Evolutionary conservation across 37 sponge, comb jelly and placozoan genomes (phyloP).

Genomic region (Cliona cf. orientalis): DNA sequence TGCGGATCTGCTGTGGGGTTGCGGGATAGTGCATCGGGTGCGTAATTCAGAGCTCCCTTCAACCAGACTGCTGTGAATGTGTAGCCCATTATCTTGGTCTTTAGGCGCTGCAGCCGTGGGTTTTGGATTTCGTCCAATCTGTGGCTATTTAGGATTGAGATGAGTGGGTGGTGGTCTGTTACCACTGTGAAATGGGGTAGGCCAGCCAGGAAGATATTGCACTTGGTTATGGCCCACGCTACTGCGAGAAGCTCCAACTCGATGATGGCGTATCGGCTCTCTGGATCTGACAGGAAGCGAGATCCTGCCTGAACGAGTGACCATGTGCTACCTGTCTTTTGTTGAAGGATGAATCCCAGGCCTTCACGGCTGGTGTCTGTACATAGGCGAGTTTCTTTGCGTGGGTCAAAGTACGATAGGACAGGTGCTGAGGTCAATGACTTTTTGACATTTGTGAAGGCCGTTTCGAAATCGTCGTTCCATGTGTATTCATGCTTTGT

Average conservation of each 20-base stretch:
- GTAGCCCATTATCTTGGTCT: too few species aligned
- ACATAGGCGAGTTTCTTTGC: slow-evolving; percentile 31
- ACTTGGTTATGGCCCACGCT: slow-evolving; percentile 29
- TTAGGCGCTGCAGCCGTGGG: too few species aligned
- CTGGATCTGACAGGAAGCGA: slow-evolving; percentile 32
- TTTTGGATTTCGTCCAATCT: too few species aligned
- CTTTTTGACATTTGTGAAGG: slow-evolving; percentile 3
- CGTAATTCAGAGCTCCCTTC: too few species aligned
- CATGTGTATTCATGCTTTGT: slow-evolving; percentile 44
- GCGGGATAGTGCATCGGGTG: slow-evolving; percentile 16
- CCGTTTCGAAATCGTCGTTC: background rate
- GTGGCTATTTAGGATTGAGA: slow-evolving; percentile 16
- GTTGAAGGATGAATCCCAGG: slow-evolving; percentile 33
- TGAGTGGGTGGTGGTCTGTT: too few species aligned
- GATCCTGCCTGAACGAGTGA: slow-evolving; percentile 23
- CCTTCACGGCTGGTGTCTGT: slow-evolving; percentile 32
- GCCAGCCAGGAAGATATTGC: too few species aligned
- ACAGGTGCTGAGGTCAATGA: slow-evolving; percentile 13
- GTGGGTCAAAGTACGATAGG: slow-evolving; percentile 20
- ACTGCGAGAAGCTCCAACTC: slow-evolving; percentile 39
- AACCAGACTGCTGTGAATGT: too few species aligned
- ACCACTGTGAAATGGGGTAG: too few species aligned
- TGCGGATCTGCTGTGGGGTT: slow-evolving; percentile 13
- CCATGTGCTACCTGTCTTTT: slow-evolving; percentile 13
- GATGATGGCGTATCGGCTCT: slow-evolving; percentile 29